Conservation (phyloP, 2,888 invertebrate species). For the Schrankia costaestrigalis region DNA sequence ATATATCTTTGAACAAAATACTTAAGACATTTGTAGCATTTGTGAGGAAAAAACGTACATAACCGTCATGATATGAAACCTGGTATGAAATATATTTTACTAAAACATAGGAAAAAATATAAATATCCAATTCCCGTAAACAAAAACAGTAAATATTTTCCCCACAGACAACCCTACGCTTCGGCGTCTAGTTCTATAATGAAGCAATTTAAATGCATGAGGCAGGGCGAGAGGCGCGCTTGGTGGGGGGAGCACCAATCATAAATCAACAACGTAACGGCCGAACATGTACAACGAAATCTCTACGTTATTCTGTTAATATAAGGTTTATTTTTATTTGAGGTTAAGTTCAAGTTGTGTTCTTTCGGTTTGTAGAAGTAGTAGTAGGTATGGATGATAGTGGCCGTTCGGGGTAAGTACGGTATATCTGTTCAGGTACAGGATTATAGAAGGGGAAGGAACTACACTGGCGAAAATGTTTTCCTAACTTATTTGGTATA, state of each 20-base stretch:
- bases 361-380: conserved; percentile 16
- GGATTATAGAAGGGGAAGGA: conserved; percentile 72
- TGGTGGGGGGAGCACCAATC: conserved; percentile 64
- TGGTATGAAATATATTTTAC: no score
- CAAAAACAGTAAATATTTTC: conserved; percentile 37
- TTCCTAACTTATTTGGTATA: conserved; percentile 71
- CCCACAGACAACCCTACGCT: conserved; percentile 70
- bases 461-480: conserved; percentile 74
- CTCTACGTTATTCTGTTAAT: neutral
- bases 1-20: no score
- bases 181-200: conserved; percentile 77
- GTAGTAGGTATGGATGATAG: conserved; percentile 76
- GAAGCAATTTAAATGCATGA: conserved; percentile 83
- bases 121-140: neutral
- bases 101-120: no score
- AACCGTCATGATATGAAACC: no score
- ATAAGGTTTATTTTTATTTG: conserved; percentile 24
- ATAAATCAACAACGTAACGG: conserved; percentile 40
- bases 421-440: conserved; percentile 78
- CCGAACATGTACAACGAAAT: conserved; percentile 19
- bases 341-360: conserved; percentile 12
- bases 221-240: conserved; percentile 76
- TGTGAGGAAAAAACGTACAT: no score
- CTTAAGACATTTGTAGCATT: no score
- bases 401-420: conserved; percentile 73